Evolutionary conservation across 2,797 vertebrate species (phyloP).

Genomic region (Schizopygopsis pylzovi): DNA sequence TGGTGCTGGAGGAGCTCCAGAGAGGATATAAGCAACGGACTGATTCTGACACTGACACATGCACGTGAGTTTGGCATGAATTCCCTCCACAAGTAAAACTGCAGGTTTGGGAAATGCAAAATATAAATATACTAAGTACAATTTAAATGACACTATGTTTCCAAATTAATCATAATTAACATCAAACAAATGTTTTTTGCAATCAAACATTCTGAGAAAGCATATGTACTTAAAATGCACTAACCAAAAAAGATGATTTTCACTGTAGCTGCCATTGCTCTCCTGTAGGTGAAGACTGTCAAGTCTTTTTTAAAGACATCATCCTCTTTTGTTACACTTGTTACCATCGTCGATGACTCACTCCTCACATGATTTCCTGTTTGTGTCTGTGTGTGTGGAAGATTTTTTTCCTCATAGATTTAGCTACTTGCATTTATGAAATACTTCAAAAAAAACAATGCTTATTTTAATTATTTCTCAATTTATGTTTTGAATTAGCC

Average conservation of each 20-base stretch:
- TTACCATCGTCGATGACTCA: neutral
- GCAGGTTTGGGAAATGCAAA: neutral
- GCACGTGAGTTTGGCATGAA: neutral
- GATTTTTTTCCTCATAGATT: no score
- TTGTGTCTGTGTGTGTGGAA: no score
- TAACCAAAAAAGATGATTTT: neutral
- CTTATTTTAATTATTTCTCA: no score
- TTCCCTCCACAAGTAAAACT: neutral
- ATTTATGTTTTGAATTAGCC: no score
- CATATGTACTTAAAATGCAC: neutral
- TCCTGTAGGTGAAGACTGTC: no score
- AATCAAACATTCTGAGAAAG: neutral
- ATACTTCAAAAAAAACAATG: no score
- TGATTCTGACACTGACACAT: slow-evolving; percentile 2
- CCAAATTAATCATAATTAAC: no score
- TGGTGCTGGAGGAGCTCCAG: neutral
- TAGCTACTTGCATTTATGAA: no score
- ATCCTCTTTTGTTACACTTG: neutral
- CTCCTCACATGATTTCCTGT: no score
- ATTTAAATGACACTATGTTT: no score
- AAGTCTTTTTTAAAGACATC: neutral
- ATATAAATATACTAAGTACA: neutral
- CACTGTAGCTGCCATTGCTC: neutral
- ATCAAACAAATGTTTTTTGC: no score
- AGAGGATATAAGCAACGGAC: slow-evolving; percentile 13